Base-by-base conservation (phyloP, 2,888 invertebrate genomes). In the Thymelicus lineola region DNA sequence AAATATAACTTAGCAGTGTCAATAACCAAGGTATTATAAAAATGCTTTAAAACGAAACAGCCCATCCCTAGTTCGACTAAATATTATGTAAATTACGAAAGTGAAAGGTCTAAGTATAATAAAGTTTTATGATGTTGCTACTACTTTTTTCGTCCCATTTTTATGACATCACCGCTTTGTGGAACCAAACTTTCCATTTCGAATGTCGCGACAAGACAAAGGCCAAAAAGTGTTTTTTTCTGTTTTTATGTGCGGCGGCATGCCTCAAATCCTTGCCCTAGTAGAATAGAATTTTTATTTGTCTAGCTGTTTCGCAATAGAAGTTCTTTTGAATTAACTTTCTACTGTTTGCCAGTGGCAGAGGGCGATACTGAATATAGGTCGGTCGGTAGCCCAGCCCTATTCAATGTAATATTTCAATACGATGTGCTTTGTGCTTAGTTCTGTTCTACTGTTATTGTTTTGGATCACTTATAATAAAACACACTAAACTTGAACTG, bases 71-170 rank as follows among this genome's bases (percentile, higher is more conserved):
- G 48, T 50, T 7, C 48, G 17, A 50, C 48, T 15, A 17, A 50
- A 50, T 59, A 17, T 58, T 58, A 63, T 48, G 63, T 61, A 66
- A 38, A 67, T 48, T 20, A 85, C 84, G 88, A 91, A 90, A 90
- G 90, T 88, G 80, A 87, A 74, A 72, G 74, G 72, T 17, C 36
- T 12, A 28, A 53, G 53, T 20, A 20, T 57, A 9, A 57, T 69
- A 69, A 69, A 73, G 63, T 68, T 71, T 68, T 67, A 65, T 57
- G 75, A 72, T 74, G 71, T 69, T 67, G 86, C 87, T 88, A 86
- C 86, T 83, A 73, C 76, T 75, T 78, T 81, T 78, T 77, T 76
- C 74, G 72, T 75, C 76, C 75, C 75, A 76, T 79, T 85, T 85
- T 82, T 83, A 86, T 81, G 58, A 69, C 69, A 15, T 61, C 69